These are phyloP conservation scores for Podargus strigoides DNA, from an alignment of 2,797 vertebrate genomes.

Conservation along the genomic window DNA sequence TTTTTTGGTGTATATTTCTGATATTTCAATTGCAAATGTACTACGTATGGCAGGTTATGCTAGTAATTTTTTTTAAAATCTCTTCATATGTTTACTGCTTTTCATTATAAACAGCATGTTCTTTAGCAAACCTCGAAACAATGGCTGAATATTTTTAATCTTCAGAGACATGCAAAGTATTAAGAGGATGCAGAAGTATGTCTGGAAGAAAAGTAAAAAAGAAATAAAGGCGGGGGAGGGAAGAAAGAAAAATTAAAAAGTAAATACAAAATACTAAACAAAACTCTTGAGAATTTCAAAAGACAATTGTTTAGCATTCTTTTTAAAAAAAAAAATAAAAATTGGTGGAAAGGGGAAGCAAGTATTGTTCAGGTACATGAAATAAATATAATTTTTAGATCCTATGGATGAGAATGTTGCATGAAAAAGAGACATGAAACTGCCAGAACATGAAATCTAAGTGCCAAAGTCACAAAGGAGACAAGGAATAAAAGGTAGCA, in stretches of 20 bases:
- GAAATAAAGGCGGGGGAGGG: fast-evolving
- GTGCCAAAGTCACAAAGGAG: background rate
- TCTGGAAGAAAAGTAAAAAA: background rate
- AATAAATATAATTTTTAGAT: background rate
- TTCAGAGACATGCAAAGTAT: background rate
- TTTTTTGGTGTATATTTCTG: background rate
- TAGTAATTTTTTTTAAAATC: background rate
- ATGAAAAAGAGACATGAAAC: background rate
- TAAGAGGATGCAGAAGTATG: background rate
- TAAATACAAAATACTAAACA: fast-evolving
- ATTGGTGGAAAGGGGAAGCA: fast-evolving
- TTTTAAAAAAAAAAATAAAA: too few relatives aligned
- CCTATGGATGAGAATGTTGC: background rate
- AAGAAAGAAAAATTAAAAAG: fast-evolving
- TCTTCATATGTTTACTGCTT: background rate
- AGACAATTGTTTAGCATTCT: background rate
- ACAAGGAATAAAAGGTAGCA: background rate
- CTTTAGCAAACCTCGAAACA: background rate
- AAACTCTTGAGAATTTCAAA: background rate
- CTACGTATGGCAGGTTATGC: background rate
- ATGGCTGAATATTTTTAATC: background rate
- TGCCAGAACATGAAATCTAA: background rate
- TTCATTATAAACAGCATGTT: background rate
- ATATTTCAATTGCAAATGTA: background rate
- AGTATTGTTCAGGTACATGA: background rate